A percentile compares a stretch with the other conserved stretches of the same genome.
phyloP scores from a whole-genome alignment of 2,888 invertebrate genomes.

The Sussaba pulchella region DNA sequence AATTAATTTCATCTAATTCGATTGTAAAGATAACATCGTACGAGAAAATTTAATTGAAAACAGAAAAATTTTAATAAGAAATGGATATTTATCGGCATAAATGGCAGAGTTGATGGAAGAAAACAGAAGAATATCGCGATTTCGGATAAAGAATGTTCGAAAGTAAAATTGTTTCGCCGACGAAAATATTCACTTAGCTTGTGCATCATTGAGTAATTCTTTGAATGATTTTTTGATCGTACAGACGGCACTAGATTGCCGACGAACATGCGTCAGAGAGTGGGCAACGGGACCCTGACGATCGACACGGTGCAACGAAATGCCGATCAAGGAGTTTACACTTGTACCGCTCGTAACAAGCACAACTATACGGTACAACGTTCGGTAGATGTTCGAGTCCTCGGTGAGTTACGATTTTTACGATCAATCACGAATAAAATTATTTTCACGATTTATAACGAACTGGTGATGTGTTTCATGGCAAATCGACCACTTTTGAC shows the following conservation, averaged over 20 bases:
- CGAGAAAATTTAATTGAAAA: too few species aligned
- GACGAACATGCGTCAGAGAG: slow-evolving; percentile 86
- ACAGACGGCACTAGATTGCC: slow-evolving; percentile 85
- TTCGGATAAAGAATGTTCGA: neutral
- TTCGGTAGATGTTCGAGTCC: slow-evolving; percentile 83
- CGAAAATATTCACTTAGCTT: neutral
- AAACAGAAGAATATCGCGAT: neutral
- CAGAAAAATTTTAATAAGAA: neutral
- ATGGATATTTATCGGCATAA: too few species aligned
- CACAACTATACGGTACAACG: slow-evolving; percentile 84
- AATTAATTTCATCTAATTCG: too few species aligned
- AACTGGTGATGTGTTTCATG: too few species aligned
- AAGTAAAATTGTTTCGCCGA: neutral
- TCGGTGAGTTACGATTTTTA: slow-evolving; percentile 81
- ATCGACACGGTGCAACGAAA: slow-evolving; percentile 85
- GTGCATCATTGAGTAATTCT: too few species aligned
- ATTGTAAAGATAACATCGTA: too few species aligned
- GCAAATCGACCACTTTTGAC: too few species aligned
- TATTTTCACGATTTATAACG: slow-evolving; percentile 7
- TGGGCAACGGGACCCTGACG: slow-evolving; percentile 85
- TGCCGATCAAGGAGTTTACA: slow-evolving; percentile 86
- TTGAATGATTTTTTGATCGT: slow-evolving; percentile 38
- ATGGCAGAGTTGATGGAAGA: too few species aligned
- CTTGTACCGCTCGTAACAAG: slow-evolving; percentile 85
- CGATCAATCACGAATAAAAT: slow-evolving; percentile 9